Evolutionary conservation across 2,888 invertebrate species (phyloP), one percentile per base, ranked within the genome.

Genomic region (Athrips mouffetella): DNA sequence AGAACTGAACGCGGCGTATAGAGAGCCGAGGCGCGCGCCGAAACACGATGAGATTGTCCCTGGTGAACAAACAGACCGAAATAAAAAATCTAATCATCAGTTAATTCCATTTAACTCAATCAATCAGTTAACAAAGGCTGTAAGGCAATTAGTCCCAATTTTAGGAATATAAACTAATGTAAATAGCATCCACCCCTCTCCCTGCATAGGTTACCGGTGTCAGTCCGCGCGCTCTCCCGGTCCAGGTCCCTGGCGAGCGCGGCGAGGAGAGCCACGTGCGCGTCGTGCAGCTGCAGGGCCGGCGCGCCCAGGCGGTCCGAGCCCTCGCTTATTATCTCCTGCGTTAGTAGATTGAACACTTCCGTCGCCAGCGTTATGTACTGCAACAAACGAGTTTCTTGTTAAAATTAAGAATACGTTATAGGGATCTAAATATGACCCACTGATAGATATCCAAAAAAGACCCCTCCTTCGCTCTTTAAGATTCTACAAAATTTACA

Each of bases 231-330:
- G 1, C 95, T 95, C 86, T 98, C 98, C 45, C 94, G 90, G 80
- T 98, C 98, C 47, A 98, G 89, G 76, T 98, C 98, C 64, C 95
- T 92, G 45, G 98, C 93, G 39, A 98, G 93, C 5, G 95, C 94
- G 0, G 97, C 95, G 50, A 98, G 89, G 58, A 96, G 91, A 7
- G 95, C 92, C 90, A 97, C 96, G 78, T 98, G 97, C 41, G 96
- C 95, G 65, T 97, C 97, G 48, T 94, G 93, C 23, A 96, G 82
- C 29, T 93, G 93, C 51, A 91, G 80, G 8, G 92, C 90, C 13
- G 61, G 90, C 53, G 66, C 77, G 57, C 77, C 90, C 60, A 80
- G 83, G 57, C 86, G 72, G n/a, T 90, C 91, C 58, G 91, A 93
- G 64, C 91, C 92, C 59, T 92, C 92, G 64, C 92, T 92, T 54